Evolutionary conservation across 2,888 invertebrate genomes (phyloP), one percentile per base, ranked within the genome.

Genomic region (Aporophyla nigra): DNA sequence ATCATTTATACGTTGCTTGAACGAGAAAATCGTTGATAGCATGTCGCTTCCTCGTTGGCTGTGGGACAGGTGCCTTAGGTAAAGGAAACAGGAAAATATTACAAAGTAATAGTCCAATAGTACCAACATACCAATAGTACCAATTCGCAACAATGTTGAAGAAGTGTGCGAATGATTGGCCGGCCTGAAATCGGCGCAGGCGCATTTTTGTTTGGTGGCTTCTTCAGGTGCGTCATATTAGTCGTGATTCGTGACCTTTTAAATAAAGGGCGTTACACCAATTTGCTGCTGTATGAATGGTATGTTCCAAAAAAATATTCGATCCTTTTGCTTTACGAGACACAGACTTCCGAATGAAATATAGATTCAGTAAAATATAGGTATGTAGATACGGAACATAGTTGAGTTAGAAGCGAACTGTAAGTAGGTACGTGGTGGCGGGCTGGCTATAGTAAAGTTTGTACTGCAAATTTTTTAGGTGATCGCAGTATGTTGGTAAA

Each of bases 91-190:
- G 49, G 71, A 67, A 68, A 73, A 79, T 73, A 75, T 49, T 67
- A 76, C 71, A 73, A 75, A 72, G 76, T 82, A 33, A 58, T 33
- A 65, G 9, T 76, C 58, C 74, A n/a, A n/a, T n/a, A n/a, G n/a
- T n/a, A n/a, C n/a, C n/a, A n/a, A n/a, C n/a, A n/a, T n/a, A n/a
- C n/a, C n/a, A n/a, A n/a, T n/a, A 72, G 65, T 46, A 71, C 69
- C 65, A 68, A 82, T 74, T 83, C 69, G 27, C 73, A 83, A 83
- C 79, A 69, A 66, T 74, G 71, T 76, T 69, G 53, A 49, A 46
- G 40, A 69, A 67, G 19, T 65, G 16, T 63, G 46, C 40, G 65
- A 33, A 21, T 24, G 46, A 65, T 54, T 62, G 63, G 24, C 33
- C 51, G 56, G 61, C 43, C 58, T 27, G 58, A 58, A 43, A 59